These are phyloP conservation scores for Serrognathus titanus DNA, from an alignment of 2,888 invertebrate species.

Conservation along the genomic window DNA sequence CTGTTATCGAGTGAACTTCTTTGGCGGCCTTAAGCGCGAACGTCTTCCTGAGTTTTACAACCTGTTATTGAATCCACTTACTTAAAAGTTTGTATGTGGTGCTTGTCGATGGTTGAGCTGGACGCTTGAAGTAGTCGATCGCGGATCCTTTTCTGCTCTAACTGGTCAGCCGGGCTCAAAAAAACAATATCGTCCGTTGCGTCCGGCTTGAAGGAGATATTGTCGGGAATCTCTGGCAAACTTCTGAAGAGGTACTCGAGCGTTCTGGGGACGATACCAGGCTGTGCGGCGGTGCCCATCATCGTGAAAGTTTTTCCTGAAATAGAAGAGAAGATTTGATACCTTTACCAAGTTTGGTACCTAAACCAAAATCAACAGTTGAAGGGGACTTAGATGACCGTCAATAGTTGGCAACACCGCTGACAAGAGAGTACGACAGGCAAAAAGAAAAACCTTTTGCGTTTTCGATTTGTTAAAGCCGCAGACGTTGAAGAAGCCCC, in stretches of 20 bases:
- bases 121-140: slow-evolving; percentile 33
- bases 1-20: too few relatives aligned
- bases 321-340: slow-evolving; percentile 4
- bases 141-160: slow-evolving; percentile 27
- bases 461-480: slow-evolving; percentile 74
- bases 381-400: too few relatives aligned
- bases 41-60: too few relatives aligned
- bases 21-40: too few relatives aligned
- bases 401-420: too few relatives aligned
- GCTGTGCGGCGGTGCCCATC: slow-evolving; percentile 55
- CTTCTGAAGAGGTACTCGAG: slow-evolving; percentile 53
- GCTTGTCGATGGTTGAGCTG: slow-evolving; percentile 14
- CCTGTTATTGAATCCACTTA: too few relatives aligned
- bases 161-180: slow-evolving; percentile 38
- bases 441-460: too few relatives aligned
- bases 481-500: slow-evolving; percentile 40
- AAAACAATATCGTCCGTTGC: slow-evolving; percentile 40
- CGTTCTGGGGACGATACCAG: slow-evolving; percentile 62
- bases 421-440: too few relatives aligned
- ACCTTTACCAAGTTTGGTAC: too few relatives aligned
- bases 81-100: slow-evolving; percentile 30
- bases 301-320: slow-evolving; percentile 44
- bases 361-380: too few relatives aligned
- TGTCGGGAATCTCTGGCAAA: slow-evolving; percentile 34
- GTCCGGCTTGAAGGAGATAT: slow-evolving; percentile 47